Percentiles rank a stretch among this genome's conserved stretches.
phyloP scores from a whole-genome alignment of 2,113 vertebrate species.

The Cinclus mexicanus region DNA sequence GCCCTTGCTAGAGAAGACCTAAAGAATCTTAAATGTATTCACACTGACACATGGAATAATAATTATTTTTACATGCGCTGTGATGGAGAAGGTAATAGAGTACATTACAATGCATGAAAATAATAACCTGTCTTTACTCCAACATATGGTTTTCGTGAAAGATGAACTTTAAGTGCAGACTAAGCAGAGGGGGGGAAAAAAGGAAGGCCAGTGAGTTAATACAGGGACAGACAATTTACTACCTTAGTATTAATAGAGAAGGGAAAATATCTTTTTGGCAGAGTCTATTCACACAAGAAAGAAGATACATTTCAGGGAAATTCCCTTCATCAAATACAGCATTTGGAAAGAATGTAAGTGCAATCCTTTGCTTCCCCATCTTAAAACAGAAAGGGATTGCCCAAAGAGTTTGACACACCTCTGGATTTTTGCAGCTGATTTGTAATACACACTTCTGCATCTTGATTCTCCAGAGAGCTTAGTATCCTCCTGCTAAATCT shows the following conservation, averaged over 20 bases:
- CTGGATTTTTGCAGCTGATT: not conserved
- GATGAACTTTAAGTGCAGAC: conserved; percentile 21
- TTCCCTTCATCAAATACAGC: conserved; percentile 7
- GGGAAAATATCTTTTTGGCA: not conserved
- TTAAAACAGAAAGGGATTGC: not conserved
- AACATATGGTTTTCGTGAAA: conserved; percentile 26
- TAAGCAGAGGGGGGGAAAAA: not conserved
- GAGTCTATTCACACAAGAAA: not conserved
- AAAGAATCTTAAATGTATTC: conserved; percentile 16
- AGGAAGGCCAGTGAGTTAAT: not conserved
- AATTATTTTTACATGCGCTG: conserved; percentile 11
- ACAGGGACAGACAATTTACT: conserved; percentile 24
- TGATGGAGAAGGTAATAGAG: conserved; percentile 24
- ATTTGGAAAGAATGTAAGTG: not conserved
- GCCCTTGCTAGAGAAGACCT: not conserved
- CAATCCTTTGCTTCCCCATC: not conserved
- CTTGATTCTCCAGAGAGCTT: not conserved
- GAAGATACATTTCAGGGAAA: conserved; percentile 15
- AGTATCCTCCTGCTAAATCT: not conserved
- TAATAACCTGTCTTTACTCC: not conserved
- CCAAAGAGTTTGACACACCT: not conserved
- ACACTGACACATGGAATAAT: conserved; percentile 7
- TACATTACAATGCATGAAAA: conserved; percentile 25
- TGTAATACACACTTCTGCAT: not conserved
- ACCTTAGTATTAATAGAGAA: not conserved